Evolutionary conservation across 2,797 vertebrate species (phyloP).

Genomic region (Distichodus sexfasciatus): DNA sequence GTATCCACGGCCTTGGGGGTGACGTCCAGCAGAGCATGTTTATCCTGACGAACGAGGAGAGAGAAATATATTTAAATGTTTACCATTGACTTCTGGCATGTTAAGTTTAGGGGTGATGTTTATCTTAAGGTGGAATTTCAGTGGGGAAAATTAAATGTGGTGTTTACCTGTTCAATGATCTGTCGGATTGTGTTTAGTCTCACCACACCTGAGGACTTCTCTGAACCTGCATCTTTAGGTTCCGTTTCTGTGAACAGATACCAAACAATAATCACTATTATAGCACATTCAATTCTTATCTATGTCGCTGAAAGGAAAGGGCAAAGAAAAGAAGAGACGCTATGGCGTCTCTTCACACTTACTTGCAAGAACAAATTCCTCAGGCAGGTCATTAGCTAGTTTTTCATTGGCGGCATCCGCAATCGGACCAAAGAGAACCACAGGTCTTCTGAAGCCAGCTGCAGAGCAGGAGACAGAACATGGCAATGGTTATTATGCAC

Average conservation of each 20-base stretch:
- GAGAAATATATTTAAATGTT: too few species aligned
- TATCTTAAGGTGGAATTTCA: neutral
- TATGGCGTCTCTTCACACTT: conserved; percentile 60
- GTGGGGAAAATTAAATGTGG: too few species aligned
- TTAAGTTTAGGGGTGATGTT: neutral
- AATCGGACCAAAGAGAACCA: conserved; percentile 94
- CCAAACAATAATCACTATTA: conserved; percentile 11
- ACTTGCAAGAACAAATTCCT: conserved; percentile 90
- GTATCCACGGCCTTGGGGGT: conserved; percentile 98
- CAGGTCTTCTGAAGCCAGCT: conserved; percentile 95
- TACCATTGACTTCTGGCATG: too few species aligned
- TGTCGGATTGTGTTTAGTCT: conserved; percentile 92
- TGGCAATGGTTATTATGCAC: too few species aligned
- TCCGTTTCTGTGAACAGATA: conserved; percentile 82
- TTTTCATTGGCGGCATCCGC: conserved; percentile 91
- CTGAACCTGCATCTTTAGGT: conserved; percentile 91
- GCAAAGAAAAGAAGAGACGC: neutral
- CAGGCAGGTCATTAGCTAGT: conserved; percentile 81
- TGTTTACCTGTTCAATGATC: conserved; percentile 91
- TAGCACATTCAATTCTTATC: neutral
- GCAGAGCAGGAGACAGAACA: conserved; percentile 22
- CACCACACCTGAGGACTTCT: conserved; percentile 90
- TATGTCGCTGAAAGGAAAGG: too few species aligned
- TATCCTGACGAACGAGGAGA: conserved; percentile 72
- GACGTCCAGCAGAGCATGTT: conserved; percentile 91